Evolutionary conservation across 92 coral and sea anemone genomes (phyloP), one percentile per base, ranked within the genome.

Genomic region (Zoanthus sociatus): DNA sequence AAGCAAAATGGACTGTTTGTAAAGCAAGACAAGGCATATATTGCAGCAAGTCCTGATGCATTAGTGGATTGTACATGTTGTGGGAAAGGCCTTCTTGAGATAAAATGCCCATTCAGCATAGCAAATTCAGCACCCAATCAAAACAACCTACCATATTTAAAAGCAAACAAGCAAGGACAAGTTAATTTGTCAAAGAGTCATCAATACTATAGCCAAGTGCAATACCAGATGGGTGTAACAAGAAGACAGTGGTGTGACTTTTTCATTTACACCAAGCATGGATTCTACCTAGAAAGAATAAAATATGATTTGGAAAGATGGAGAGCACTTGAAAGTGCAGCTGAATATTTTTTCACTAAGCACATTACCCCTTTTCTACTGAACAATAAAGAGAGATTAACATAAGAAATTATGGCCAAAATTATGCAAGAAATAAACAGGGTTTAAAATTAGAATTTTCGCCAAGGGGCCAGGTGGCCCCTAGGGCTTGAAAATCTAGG

Each of bases 161-260:
- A 37, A 44, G 30, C 21, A 14, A 53, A 17, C 14, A 33, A 21
- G 71, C 66, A 84, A 14, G 82, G 81, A 17, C 15, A 70, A 17
- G 84, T 89, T 54, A 61, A 6, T 51, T 37, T 89, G 7, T 16
- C 48, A 47, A 3, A 51, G 18, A 86, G 47, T 73, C 90, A 86
- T 86, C 92, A 72, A 66, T 89, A 89, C 71, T 89, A 77, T 51
- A 77, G 82, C 46, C 90, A 89, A 55, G 74, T 89, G 9, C 90
- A 89, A 61, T 3, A 46, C n/a, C 90, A 77, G 56, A 89, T 89
- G 90, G 92, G 92, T 56, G 89, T 84, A 26, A 58, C 78, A 12
- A 68, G 84, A 18, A 75, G 89, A 76, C 13, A 68, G 32, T 89
- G 84, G 84, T 77, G 90, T 85, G 90, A 89, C 87, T 89, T 89